Evolutionary conservation across 1,140 invertebrate genomes (phyloP).

Genomic region (Papilio xuthus): DNA sequence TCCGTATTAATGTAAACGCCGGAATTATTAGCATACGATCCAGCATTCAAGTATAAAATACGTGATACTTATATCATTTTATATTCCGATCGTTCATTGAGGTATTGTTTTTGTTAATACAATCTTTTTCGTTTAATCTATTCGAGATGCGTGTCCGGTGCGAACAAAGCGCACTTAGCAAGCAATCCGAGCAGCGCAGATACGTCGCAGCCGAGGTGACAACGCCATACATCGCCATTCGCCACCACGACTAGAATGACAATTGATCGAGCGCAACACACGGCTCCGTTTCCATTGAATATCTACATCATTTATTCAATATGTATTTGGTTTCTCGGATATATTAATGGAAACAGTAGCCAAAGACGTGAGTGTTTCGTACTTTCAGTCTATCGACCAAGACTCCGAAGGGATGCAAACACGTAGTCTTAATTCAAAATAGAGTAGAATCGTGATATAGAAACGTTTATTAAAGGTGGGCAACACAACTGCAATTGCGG

Average conservation of each 20-base stretch:
- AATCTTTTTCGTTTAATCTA: constrained; percentile 18
- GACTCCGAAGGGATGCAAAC: neutral
- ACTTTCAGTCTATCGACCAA: neutral
- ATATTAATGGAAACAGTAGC: neutral
- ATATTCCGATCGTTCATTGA: constrained; percentile 1
- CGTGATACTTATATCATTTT: constrained; percentile 5
- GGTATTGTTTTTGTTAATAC: constrained; percentile 18
- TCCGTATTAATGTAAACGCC: neutral
- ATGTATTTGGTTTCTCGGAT: constrained; percentile 66
- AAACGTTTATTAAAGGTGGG: too few relatives aligned
- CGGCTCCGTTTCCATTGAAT: constrained; percentile 65
- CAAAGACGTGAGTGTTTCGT: neutral
- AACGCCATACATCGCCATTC: constrained; percentile 24
- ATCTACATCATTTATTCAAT: constrained; percentile 75
- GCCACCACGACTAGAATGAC: constrained; percentile 56
- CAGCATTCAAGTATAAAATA: neutral
- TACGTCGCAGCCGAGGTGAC: constrained; percentile 29
- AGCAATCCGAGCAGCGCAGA: constrained; percentile 41
- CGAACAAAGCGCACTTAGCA: constrained; percentile 26
- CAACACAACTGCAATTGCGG: too few relatives aligned
- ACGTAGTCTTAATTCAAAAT: neutral
- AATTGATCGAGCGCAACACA: constrained; percentile 58
- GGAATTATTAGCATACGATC: neutral
- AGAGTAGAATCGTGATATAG: neutral
- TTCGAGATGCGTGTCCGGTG: constrained; percentile 15